Evolutionary conservation across 1,140 invertebrate genomes (phyloP).

Genomic region (Megathymus violae): DNA sequence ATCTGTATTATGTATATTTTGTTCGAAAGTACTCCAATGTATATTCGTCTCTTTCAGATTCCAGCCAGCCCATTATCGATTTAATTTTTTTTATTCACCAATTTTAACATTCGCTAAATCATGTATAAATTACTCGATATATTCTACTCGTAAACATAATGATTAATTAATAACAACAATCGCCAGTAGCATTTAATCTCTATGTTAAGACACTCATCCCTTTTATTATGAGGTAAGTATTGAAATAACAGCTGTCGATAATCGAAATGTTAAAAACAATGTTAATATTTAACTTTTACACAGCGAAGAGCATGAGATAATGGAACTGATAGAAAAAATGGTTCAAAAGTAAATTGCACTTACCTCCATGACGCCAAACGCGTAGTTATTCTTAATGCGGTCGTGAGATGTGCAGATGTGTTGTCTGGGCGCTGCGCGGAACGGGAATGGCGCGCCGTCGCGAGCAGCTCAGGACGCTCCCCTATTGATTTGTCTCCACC

Average conservation of each 20-base stretch:
- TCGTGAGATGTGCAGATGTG: conserved; percentile 33
- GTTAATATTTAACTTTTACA: too few species aligned
- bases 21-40: not conserved
- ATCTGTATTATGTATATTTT: not conserved
- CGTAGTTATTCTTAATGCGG: conserved; percentile 17
- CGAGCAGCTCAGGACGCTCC: conserved; percentile 55
- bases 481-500: conserved; percentile 70
- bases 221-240: not conserved
- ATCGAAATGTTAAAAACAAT: too few species aligned
- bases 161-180: not conserved
- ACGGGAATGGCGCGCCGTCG: conserved; percentile 50
- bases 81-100: not conserved
- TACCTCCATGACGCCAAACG: conserved; percentile 53
- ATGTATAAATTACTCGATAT: not conserved
- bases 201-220: not conserved
- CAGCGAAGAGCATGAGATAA: not conserved
- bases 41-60: conserved; percentile 17
- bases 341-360: conserved; percentile 18
- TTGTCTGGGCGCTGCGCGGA: conserved; percentile 21
- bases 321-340: conserved; percentile 1
- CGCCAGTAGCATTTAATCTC: not conserved
- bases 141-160: not conserved
- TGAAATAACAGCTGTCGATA: too few species aligned
- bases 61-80: conserved; percentile 16
- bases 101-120: not conserved